Conservation (phyloP, 2,888 invertebrate species). For the Drosophila emarginata region DNA sequence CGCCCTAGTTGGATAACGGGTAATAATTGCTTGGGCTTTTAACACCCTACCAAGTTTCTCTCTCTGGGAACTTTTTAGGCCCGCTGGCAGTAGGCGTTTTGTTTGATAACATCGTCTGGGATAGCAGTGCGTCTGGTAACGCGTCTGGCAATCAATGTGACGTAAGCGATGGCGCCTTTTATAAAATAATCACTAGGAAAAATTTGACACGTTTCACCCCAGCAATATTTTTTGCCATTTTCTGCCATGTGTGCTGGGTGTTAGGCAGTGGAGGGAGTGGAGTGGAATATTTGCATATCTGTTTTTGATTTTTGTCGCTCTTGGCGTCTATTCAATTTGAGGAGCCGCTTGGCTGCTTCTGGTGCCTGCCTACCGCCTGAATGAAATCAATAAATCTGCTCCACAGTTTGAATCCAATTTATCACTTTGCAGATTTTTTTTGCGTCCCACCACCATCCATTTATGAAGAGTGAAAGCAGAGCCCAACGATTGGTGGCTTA, state of each 20-base stretch:
- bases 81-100: slow-evolving; percentile 62
- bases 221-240: slow-evolving; percentile 23
- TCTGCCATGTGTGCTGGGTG: slow-evolving; percentile 15
- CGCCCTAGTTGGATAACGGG: slow-evolving; percentile 44
- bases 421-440: slow-evolving; percentile 65
- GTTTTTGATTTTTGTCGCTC: slow-evolving; percentile 75
- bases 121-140: slow-evolving; percentile 42
- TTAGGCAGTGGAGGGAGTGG: slow-evolving; percentile 15
- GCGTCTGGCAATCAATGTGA: slow-evolving; percentile 61
- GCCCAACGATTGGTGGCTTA: slow-evolving; percentile 58
- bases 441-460: slow-evolving; percentile 56
- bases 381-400: slow-evolving; percentile 77
- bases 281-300: slow-evolving; percentile 66
- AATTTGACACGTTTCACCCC: slow-evolving; percentile 59
- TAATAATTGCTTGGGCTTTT: slow-evolving; percentile 46
- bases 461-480: slow-evolving; percentile 57
- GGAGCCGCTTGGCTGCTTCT: slow-evolving; percentile 43
- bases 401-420: slow-evolving; percentile 74
- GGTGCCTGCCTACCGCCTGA: slow-evolving; percentile 24
- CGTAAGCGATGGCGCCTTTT: slow-evolving; percentile 46
- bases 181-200: slow-evolving; percentile 68
- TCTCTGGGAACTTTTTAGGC: slow-evolving; percentile 38
- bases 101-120: slow-evolving; percentile 73
- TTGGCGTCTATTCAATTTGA: slow-evolving; percentile 72
- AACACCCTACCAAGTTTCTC: not conserved